Percentiles rank a stretch among this genome's conserved stretches.
Conservation (phyloP, 2,113 vertebrate species). For the Paradoxurus hermaphroditus region DNA sequence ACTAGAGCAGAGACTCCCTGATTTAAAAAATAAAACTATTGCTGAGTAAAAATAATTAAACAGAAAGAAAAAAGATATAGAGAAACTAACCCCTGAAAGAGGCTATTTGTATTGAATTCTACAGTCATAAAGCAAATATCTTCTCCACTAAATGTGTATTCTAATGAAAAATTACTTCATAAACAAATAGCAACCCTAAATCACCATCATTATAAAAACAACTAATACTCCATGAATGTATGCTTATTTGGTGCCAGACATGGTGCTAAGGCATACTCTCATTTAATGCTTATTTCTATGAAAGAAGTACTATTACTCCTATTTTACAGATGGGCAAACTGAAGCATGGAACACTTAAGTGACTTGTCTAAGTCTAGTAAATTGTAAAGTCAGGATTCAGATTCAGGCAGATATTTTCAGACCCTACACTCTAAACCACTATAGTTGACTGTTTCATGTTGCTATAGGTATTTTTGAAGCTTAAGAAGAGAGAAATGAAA, state of each 20-base stretch:
- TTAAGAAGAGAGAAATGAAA: constrained; percentile 39
- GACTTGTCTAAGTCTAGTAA: not conserved
- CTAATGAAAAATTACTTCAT: constrained; percentile 52
- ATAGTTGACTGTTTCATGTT: not conserved
- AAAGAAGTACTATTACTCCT: constrained; percentile 21
- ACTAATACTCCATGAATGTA: constrained; percentile 24
- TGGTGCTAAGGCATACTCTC: not conserved
- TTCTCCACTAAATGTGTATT: constrained; percentile 41
- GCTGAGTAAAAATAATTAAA: constrained; percentile 49
- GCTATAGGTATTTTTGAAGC: constrained; percentile 24
- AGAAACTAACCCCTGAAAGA: constrained; percentile 38
- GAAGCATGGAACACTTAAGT: constrained; percentile 24
- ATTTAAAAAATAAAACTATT: constrained; percentile 49
- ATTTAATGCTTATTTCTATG: constrained; percentile 44
- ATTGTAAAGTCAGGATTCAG: constrained; percentile 24
- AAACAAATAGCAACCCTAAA: constrained; percentile 48
- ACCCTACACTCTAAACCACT: not conserved
- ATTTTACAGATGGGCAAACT: constrained; percentile 24
- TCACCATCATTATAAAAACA: constrained; percentile 41
- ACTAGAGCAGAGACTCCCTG: not conserved
- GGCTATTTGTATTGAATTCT: not conserved
- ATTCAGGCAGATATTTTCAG: constrained; percentile 31
- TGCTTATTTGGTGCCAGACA: constrained; percentile 22
- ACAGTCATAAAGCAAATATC: constrained; percentile 28
- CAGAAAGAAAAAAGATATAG: constrained; percentile 41